Conservation (phyloP, 2,888 invertebrate species). For the Macrosoma leucophasiata region DNA sequence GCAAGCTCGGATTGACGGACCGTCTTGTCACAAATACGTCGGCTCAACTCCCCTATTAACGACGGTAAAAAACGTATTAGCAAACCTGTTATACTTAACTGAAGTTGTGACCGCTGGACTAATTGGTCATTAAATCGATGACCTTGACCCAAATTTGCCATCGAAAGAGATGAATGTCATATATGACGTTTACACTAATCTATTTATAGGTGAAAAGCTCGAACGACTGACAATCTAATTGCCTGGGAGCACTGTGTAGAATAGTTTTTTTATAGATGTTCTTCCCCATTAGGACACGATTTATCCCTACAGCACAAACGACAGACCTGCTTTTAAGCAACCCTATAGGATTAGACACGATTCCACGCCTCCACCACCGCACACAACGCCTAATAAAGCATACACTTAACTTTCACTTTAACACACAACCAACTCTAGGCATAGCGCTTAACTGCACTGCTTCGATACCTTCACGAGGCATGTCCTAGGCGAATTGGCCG, state of each 20-base stretch:
- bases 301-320: too few species aligned
- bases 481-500: conserved; percentile 28
- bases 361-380: conserved; percentile 28
- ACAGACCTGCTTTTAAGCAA: conserved; percentile 12
- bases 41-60: conserved; percentile 43
- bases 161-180: conserved; percentile 30
- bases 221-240: too few species aligned
- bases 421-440: conserved; percentile 41
- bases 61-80: conserved; percentile 38
- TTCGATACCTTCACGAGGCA: conserved; percentile 52
- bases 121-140: conserved; percentile 32
- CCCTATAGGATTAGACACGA: too few species aligned
- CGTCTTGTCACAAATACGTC: conserved; percentile 66
- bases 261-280: too few species aligned
- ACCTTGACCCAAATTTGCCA: conserved; percentile 69
- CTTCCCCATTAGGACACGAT: too few species aligned
- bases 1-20: conserved; percentile 74
- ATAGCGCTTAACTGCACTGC: conserved; percentile 66
- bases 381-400: conserved; percentile 37
- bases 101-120: conserved; percentile 19
- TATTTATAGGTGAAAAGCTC: too few species aligned
- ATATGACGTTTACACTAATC: conserved; percentile 33
- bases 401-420: conserved; percentile 49
- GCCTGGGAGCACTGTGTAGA: too few species aligned
- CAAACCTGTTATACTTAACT: conserved; percentile 28